Base-by-base conservation (phyloP, 2,797 vertebrate species). In the Bufotes viridis region DNA sequence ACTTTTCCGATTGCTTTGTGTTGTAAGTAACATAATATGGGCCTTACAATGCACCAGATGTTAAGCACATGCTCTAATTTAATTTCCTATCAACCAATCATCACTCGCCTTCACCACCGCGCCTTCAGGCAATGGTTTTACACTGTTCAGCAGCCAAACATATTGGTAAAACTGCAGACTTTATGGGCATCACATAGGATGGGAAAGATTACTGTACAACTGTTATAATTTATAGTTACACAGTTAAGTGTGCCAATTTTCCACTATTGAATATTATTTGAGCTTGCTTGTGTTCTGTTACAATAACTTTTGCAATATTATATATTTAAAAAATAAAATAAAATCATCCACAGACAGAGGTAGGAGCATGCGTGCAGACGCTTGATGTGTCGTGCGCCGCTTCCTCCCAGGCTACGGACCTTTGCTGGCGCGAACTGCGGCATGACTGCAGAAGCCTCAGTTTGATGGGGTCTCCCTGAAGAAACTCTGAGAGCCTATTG, bases 21-120 rank as follows among this genome's bases (percentile, higher is more conserved):
- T 79, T 79, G n/a, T 14, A 79, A 26, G 22, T 79, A 26, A 57
- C 58, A 17, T 79, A 79, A 79, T 58, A 57, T 58, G 18, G 53
- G 55, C 12, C 10, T 57, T 58, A 79, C 51, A 79, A 79, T 24
- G 29, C 26, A 58, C 76, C 76, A 79, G 76, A 58, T 79, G 76
- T 79, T 79, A 53, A 58, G 12, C 8, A 79, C 55, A 79, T 55
- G 13, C 14, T 26, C 24, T 58, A 58, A 58, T 79, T 24, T 79
- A 24, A 79, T 79, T 79, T 58, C 10, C 6, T 74, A 20, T 22
- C 49, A 74, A 74, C 70, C 70, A 49, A 20, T 74, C 70, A 12
- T 6, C 2, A 0, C 70, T 74, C 34, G 11, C 70, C 18, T 49
- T 57, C 17, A 79, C 53, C 15, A 26, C 24, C 29, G 76, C 58